These are phyloP conservation scores for Malurus cyaneus DNA, from an alignment of 2,113 vertebrate genomes.

Conservation along the genomic window DNA sequence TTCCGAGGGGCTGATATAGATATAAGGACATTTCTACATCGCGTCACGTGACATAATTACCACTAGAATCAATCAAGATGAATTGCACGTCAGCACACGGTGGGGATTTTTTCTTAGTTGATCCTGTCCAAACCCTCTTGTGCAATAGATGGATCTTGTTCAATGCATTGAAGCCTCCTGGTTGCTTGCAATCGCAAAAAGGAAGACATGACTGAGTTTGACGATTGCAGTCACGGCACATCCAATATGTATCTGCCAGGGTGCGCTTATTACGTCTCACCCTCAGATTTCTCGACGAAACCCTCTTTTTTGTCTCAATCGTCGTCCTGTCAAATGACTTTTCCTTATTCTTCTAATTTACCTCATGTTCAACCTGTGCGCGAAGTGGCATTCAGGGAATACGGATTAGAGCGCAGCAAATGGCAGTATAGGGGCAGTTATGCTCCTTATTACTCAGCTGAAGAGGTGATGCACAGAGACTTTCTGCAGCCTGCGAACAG, in stretches of 20 bases:
- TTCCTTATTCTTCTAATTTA: slow-evolving; percentile 95
- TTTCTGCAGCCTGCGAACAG: slow-evolving; percentile 80
- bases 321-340: slow-evolving; percentile 95
- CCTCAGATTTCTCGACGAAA: slow-evolving; percentile 94
- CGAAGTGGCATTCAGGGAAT: slow-evolving; percentile 96
- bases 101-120: slow-evolving; percentile 94
- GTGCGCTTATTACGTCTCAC: slow-evolving; percentile 95
- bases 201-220: slow-evolving; percentile 97
- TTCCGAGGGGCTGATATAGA: slow-evolving; percentile 96
- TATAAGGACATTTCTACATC: slow-evolving; percentile 98
- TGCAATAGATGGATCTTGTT: slow-evolving; percentile 98
- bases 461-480: slow-evolving; percentile 89
- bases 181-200: slow-evolving; percentile 80
- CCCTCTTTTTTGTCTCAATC: slow-evolving; percentile 94
- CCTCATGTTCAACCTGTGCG: slow-evolving; percentile 95
- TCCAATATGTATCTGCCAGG: slow-evolving; percentile 97
- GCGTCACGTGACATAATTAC: slow-evolving; percentile 99
- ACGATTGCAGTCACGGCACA: slow-evolving; percentile 90
- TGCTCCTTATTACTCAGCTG: slow-evolving; percentile 90
- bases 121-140: slow-evolving; percentile 90
- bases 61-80: slow-evolving; percentile 99
- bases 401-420: slow-evolving; percentile 93
- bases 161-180: slow-evolving; percentile 86
- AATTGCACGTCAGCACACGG: slow-evolving; percentile 98
- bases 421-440: slow-evolving; percentile 95